Conservation (phyloP, 2,888 invertebrate species). For the Eilema sororculum region DNA sequence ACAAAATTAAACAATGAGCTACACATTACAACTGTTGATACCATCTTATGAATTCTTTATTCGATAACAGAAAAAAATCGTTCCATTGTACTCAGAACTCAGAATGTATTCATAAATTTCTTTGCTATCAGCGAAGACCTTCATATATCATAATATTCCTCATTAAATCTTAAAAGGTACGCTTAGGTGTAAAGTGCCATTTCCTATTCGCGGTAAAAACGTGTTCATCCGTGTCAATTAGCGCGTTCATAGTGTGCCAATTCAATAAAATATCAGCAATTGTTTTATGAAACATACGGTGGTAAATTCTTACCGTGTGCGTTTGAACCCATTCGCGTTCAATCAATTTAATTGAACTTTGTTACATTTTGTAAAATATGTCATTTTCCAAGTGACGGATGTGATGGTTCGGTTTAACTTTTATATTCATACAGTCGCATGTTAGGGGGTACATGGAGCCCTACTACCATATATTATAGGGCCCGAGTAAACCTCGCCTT, state of each 20-base stretch:
- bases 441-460: too few relatives aligned
- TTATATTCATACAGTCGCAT: background rate
- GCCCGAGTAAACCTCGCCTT: too few relatives aligned
- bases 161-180: constrained; percentile 13
- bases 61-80: background rate
- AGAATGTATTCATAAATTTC: constrained; percentile 1
- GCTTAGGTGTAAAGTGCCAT: constrained; percentile 35
- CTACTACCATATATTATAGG: too few relatives aligned
- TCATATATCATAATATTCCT: constrained; percentile 14
- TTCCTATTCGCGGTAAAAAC: constrained; percentile 44
- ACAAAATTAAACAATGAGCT: constrained; percentile 1
- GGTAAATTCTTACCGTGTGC: background rate
- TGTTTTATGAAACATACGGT: constrained; percentile 37
- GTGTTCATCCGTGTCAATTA: constrained; percentile 33
- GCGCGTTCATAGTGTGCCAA: constrained; percentile 35
- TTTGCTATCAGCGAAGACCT: background rate
- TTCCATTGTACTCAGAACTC: background rate
- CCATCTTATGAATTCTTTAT: background rate
- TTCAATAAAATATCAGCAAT: constrained; percentile 43
- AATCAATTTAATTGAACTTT: too few relatives aligned
- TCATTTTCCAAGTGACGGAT: background rate
- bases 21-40: background rate
- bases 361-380: too few relatives aligned
- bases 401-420: background rate
- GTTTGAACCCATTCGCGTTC: background rate